These are phyloP conservation scores for Platynereis dumerilii DNA, from an alignment of 2,888 invertebrate genomes.

Conservation along the genomic window DNA sequence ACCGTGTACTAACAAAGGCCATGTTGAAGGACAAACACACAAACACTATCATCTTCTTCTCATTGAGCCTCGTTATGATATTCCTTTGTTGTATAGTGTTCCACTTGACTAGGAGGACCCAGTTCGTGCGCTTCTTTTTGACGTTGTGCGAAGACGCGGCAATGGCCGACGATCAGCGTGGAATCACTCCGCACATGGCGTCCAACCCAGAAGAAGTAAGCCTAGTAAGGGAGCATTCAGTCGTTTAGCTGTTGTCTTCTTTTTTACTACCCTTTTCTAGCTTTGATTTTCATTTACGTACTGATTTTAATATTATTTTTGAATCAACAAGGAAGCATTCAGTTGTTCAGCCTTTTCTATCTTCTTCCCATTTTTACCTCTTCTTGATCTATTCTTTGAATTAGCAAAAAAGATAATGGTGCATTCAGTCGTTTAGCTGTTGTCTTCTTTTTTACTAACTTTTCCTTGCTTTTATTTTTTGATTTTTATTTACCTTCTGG, in stretches of 20 bases:
- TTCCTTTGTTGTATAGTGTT: constrained; percentile 80
- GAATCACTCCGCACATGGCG: constrained; percentile 78
- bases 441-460: too few relatives aligned
- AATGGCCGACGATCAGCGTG: constrained; percentile 64
- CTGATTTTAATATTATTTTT: too few relatives aligned
- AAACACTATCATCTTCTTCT: constrained; percentile 87
- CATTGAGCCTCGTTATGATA: constrained; percentile 79
- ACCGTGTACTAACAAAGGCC: constrained; percentile 83
- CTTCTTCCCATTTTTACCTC: too few relatives aligned
- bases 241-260: too few relatives aligned
- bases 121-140: constrained; percentile 84
- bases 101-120: constrained; percentile 77
- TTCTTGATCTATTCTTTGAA: too few relatives aligned
- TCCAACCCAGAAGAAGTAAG: constrained; percentile 78
- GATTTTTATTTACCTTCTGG: too few relatives aligned
- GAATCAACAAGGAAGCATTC: too few relatives aligned
- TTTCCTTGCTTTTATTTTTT: too few relatives aligned
- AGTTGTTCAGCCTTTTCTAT: too few relatives aligned
- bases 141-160: constrained; percentile 69
- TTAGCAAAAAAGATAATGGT: constrained; percentile 77
- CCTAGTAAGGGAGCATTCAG: constrained; percentile 68
- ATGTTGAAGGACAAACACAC: constrained; percentile 75
- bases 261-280: too few relatives aligned
- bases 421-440: too few relatives aligned
- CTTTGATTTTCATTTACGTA: too few relatives aligned